Conservation (phyloP, 2,113 vertebrate species). For the Esox niger region DNA sequence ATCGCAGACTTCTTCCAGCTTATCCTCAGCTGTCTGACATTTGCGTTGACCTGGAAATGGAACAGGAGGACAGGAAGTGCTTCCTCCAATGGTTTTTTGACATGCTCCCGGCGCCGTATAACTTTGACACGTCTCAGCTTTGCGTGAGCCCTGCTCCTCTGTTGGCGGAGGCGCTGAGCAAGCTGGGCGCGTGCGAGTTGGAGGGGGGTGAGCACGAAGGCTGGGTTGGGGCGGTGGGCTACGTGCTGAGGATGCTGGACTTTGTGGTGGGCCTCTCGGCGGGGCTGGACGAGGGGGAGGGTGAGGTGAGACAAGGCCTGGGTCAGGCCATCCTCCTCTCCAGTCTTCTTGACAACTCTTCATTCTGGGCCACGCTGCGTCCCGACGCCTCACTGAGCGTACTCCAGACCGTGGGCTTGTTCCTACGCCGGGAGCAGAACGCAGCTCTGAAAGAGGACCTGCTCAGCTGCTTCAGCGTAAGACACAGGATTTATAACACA, state of each 20-base stretch:
- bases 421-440: slow-evolving; percentile 74
- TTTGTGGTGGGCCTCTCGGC: slow-evolving; percentile 77
- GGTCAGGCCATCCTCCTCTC: slow-evolving; percentile 86
- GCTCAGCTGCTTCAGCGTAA: slow-evolving; percentile 87
- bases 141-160: slow-evolving; percentile 75
- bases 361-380: slow-evolving; percentile 77
- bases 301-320: slow-evolving; percentile 76
- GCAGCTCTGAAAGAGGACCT: slow-evolving; percentile 75
- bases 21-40: slow-evolving; percentile 64
- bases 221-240: slow-evolving; percentile 72
- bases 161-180: slow-evolving; percentile 72
- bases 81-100: slow-evolving; percentile 80
- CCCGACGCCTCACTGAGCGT: slow-evolving; percentile 76
- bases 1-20: slow-evolving; percentile 55
- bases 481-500: slow-evolving; percentile 30
- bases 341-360: slow-evolving; percentile 84
- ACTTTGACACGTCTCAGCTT: slow-evolving; percentile 76
- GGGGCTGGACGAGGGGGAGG: slow-evolving; percentile 71
- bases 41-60: slow-evolving; percentile 60
- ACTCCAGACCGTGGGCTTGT: slow-evolving; percentile 77
- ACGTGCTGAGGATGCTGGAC: slow-evolving; percentile 79
- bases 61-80: slow-evolving; percentile 66
- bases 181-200: slow-evolving; percentile 74
- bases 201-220: slow-evolving; percentile 68
- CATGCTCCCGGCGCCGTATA: slow-evolving; percentile 74